Evolutionary conservation across 2,113 vertebrate species (phyloP).

Genomic region (Podilymbus podiceps): DNA sequence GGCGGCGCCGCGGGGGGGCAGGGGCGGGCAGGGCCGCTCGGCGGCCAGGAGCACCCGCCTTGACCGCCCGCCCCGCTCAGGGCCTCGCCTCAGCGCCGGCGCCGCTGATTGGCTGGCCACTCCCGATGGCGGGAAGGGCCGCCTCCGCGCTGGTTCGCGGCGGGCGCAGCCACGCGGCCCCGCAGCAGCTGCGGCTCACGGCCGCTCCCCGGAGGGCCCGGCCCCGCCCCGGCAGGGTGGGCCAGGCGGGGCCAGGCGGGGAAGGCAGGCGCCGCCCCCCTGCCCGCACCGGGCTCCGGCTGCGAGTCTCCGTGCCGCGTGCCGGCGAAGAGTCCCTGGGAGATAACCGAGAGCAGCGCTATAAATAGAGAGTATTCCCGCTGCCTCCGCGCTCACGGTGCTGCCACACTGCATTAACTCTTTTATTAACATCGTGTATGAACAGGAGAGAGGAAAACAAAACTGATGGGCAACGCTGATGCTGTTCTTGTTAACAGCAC

Average conservation of each 20-base stretch:
- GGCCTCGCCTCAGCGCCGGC: background rate
- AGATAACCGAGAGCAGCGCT: background rate
- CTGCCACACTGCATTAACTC: background rate
- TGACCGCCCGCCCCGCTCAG: background rate
- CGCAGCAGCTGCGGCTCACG: background rate
- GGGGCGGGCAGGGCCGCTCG: background rate
- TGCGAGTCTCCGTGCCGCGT: too few species aligned
- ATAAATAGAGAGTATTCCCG: background rate
- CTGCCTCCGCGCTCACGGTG: background rate
- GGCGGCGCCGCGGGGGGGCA: too few species aligned
- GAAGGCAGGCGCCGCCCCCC: too few species aligned
- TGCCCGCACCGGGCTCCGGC: too few species aligned
- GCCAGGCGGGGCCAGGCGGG: too few species aligned
- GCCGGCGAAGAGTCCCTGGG: background rate
- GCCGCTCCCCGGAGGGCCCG: too few species aligned
- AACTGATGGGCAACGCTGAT: fast-evolving
- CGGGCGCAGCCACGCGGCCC: background rate
- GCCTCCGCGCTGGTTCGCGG: background rate
- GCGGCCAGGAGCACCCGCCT: background rate
- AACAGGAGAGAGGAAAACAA: too few species aligned
- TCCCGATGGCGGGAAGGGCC: background rate
- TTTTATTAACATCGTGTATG: fast-evolving
- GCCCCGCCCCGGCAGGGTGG: too few species aligned
- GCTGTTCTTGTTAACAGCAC: fast-evolving
- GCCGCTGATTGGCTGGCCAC: background rate